Conservation (phyloP, 1,140 invertebrate genomes). For the Diplogasteroides magnus region DNA sequence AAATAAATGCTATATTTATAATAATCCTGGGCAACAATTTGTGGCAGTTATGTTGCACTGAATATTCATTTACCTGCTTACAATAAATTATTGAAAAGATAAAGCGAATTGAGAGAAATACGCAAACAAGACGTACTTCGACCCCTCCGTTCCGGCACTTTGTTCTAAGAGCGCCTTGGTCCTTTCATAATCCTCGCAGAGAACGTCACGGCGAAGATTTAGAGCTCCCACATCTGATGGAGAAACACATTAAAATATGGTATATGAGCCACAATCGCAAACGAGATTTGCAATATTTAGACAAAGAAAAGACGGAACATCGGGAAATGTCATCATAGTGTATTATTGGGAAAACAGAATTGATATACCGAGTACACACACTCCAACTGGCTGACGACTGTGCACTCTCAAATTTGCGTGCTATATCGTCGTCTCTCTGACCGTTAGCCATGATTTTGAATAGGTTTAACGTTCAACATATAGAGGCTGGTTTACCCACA, state of each 20-base stretch:
- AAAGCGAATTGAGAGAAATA: neutral
- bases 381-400: too few relatives aligned
- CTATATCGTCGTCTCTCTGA: too few relatives aligned
- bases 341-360: too few relatives aligned
- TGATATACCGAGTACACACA: too few relatives aligned
- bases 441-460: too few relatives aligned
- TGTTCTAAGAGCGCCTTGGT: neutral
- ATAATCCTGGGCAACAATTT: too few relatives aligned
- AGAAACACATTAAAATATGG: neutral
- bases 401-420: too few relatives aligned
- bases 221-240: neutral
- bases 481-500: too few relatives aligned
- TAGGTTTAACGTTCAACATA: too few relatives aligned
- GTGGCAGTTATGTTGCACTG: too few relatives aligned
- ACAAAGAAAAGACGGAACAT: neutral
- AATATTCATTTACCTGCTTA: neutral
- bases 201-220: neutral
- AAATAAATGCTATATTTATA: too few relatives aligned
- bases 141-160: neutral
- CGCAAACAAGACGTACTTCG: neutral
- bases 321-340: neutral
- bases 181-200: neutral
- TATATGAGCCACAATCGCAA: neutral
- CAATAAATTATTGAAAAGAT: neutral
- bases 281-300: neutral